These are phyloP conservation scores for Macropodus opercularis DNA, from an alignment of 2,797 vertebrate species.

Conservation along the genomic window DNA sequence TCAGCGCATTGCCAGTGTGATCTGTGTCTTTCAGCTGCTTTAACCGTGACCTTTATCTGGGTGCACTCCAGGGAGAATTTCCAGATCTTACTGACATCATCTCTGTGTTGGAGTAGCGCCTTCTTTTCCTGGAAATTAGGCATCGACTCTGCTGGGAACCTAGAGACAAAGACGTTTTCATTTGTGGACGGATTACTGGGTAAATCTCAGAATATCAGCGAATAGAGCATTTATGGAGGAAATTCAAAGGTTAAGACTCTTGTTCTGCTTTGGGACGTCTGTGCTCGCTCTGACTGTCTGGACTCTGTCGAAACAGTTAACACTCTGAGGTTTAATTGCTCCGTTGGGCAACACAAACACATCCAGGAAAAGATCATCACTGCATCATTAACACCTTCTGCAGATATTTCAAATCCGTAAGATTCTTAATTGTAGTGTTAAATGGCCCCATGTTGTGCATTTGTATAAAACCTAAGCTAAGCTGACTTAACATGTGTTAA, in stretches of 20 bases:
- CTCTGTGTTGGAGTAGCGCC: not conserved
- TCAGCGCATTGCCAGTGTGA: too few relatives aligned
- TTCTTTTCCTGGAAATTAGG: conserved; percentile 5
- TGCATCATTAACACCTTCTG: not conserved
- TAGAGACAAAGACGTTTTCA: not conserved
- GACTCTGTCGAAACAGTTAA: not conserved
- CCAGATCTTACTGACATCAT: not conserved
- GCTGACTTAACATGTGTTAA: too few relatives aligned
- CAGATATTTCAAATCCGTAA: not conserved
- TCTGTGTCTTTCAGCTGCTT: not conserved
- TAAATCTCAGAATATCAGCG: not conserved
- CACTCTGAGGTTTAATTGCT: too few relatives aligned
- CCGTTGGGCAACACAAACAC: not conserved
- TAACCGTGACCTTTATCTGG: not conserved
- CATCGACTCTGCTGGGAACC: not conserved
- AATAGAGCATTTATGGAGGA: not conserved
- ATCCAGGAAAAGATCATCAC: conserved; percentile 4
- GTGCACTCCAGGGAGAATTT: not conserved
- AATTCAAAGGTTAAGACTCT: conserved; percentile 29
- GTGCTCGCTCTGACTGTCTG: too few relatives aligned
- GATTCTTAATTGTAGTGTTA: conserved; percentile 6
- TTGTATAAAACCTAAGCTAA: not conserved
- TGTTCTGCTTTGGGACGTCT: not conserved
- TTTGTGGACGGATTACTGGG: conserved; percentile 8
- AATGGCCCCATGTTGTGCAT: not conserved